phyloP scores from a whole-genome alignment of 2,113 vertebrate genomes.

The Echinops telfairi region DNA sequence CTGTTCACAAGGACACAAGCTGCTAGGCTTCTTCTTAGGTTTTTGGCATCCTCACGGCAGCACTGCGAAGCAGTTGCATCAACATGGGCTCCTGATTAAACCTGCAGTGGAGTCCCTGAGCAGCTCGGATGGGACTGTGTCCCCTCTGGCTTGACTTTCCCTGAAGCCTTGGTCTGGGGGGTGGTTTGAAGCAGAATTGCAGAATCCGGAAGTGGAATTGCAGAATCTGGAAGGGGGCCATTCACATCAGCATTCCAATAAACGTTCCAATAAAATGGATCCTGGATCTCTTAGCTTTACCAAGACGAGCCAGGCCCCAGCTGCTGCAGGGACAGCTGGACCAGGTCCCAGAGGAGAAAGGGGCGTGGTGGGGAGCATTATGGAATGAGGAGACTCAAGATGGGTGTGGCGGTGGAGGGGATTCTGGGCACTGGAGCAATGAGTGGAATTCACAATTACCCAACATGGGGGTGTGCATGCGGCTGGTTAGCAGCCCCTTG shows the following conservation, averaged over 20 bases:
- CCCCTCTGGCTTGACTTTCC: not conserved
- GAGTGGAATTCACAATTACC: not conserved
- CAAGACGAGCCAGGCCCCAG: not conserved
- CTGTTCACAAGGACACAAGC: not conserved
- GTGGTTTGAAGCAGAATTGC: not conserved
- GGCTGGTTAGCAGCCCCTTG: not conserved
- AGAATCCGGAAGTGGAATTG: not conserved
- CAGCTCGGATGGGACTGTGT: not conserved
- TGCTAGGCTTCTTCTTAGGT: no score
- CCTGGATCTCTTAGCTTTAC: not conserved
- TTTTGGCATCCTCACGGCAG: not conserved
- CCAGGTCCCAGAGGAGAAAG: not conserved
- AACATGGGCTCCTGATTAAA: not conserved
- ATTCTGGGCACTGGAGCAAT: constrained; percentile 7
- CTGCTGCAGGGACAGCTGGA: not conserved
- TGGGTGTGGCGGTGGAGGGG: not conserved
- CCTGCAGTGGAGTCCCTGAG: not conserved
- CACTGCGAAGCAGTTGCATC: accelerated
- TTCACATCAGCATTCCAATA: not conserved
- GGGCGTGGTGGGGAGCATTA: not conserved
- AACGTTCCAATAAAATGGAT: not conserved
- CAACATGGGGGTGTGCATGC: not conserved
- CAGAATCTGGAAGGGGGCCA: not conserved
- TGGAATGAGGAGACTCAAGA: not conserved
- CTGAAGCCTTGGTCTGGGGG: not conserved